A percentile compares a stretch with the other conserved stretches of the same genome.
These are phyloP conservation scores for Aphelenchoides besseyi DNA, from an alignment of 1,140 invertebrate genomes.

Conservation along the genomic window DNA sequence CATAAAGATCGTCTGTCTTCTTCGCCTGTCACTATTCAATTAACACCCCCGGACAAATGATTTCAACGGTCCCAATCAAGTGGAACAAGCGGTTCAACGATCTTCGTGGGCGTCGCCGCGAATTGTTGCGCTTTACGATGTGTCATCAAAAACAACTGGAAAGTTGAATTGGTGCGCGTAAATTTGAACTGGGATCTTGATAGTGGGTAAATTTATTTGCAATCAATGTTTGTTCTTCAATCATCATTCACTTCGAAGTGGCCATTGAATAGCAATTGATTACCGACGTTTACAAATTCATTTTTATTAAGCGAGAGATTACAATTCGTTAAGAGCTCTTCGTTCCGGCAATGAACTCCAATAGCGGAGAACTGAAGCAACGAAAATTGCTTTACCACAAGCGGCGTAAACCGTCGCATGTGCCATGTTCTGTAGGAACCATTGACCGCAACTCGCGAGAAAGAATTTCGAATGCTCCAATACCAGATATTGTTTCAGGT, in stretches of 20 bases:
- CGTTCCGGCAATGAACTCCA: constrained; percentile 32
- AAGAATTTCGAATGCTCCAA: constrained; percentile 43
- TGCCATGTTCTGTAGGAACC: constrained; percentile 54
- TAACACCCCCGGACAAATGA: not conserved
- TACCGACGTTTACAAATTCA: constrained; percentile 10
- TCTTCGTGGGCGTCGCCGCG: not conserved
- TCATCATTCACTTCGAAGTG: too few relatives aligned
- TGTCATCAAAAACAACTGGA: constrained; percentile 4
- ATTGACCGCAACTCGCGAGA: constrained; percentile 47
- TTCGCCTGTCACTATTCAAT: not conserved
- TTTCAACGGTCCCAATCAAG: not conserved
- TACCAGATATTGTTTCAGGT: constrained; percentile 32
- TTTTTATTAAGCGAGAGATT: not conserved
- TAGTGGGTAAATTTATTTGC: too few relatives aligned
- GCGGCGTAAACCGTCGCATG: constrained; percentile 44
- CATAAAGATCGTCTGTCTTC: too few relatives aligned
- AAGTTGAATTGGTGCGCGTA: constrained; percentile 4
- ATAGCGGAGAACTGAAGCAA: constrained; percentile 44
- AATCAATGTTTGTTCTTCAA: too few relatives aligned
- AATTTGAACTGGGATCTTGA: not conserved
- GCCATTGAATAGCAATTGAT: too few relatives aligned
- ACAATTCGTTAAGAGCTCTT: constrained; percentile 9
- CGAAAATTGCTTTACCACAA: constrained; percentile 39
- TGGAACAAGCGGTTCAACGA: not conserved
- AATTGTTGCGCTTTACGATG: not conserved